phyloP scores from a whole-genome alignment of 2,113 vertebrate species.

The Phalacrocorax brasilianus region DNA sequence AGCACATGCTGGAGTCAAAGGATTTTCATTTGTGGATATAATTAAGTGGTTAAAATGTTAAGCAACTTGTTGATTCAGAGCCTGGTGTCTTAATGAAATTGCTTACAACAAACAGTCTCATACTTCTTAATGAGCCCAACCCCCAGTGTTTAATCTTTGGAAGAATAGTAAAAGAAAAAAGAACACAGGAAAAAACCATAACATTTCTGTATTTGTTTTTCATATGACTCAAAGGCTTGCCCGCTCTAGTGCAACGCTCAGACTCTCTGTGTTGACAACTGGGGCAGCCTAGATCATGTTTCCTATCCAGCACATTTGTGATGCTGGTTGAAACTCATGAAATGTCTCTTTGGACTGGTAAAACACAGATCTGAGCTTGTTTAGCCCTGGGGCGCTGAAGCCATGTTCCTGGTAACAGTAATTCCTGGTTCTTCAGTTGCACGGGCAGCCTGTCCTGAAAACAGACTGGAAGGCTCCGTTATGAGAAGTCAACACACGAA shows the following conservation, averaged over 20 bases:
- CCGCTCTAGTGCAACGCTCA: neutral
- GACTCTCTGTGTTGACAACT: neutral
- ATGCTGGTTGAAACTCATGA: conserved; percentile 29
- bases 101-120: neutral
- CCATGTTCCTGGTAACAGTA: neutral
- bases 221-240: neutral
- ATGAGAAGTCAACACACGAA: neutral
- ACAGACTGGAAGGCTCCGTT: neutral
- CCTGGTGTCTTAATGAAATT: neutral
- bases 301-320: neutral
- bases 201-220: neutral
- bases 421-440: neutral
- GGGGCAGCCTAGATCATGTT: neutral
- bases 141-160: neutral
- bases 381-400: conserved; percentile 28
- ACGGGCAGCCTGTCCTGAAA: neutral
- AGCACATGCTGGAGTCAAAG: neutral
- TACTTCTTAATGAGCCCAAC: neutral
- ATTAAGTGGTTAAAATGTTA: neutral
- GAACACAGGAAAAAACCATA: neutral
- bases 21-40: neutral
- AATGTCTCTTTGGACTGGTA: conserved; percentile 45
- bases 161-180: neutral
- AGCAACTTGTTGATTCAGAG: neutral
- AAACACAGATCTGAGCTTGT: conserved; percentile 55